phyloP scores from a whole-genome alignment of 92 coral and sea anemone species.

The Porites divaricata region DNA sequence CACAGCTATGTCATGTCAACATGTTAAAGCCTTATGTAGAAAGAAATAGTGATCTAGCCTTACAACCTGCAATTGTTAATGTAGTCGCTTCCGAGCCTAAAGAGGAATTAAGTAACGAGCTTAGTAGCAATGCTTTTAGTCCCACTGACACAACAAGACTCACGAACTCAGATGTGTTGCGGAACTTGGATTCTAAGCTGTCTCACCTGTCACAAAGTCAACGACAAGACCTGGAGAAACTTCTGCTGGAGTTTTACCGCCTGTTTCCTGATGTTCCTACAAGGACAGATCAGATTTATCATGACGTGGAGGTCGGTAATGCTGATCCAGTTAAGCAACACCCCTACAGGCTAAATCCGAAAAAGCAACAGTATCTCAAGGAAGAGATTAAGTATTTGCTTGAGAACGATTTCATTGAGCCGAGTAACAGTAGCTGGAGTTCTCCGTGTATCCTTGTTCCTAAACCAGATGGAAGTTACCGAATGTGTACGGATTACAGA shows the following conservation, averaged over 20 bases:
- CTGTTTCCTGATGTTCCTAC: not conserved
- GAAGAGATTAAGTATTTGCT: no score
- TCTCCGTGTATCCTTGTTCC: not conserved
- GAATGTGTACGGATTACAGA: no score
- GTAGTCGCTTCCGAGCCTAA: slow-evolving; percentile 2
- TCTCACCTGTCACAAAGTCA: not conserved
- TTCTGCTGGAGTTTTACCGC: not conserved
- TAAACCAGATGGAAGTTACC: no score
- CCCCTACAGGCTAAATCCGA: no score
- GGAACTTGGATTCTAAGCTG: not conserved
- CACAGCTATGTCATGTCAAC: slow-evolving; percentile 44
- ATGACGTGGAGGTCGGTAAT: not conserved
- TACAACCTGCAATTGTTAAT: not conserved
- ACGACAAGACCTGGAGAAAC: not conserved
- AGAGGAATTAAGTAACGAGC: not conserved
- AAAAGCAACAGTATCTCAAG: no score
- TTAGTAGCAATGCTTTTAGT: not conserved
- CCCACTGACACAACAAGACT: not conserved
- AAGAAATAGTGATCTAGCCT: not conserved
- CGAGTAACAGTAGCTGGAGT: not conserved
- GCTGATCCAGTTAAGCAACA: not conserved
- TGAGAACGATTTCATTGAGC: no score
- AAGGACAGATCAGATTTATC: no score
- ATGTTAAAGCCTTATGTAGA: slow-evolving; percentile 14
- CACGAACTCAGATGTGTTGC: not conserved